Base-by-base conservation (phyloP, 2,888 invertebrate genomes). In the Conus canariensis region DNA sequence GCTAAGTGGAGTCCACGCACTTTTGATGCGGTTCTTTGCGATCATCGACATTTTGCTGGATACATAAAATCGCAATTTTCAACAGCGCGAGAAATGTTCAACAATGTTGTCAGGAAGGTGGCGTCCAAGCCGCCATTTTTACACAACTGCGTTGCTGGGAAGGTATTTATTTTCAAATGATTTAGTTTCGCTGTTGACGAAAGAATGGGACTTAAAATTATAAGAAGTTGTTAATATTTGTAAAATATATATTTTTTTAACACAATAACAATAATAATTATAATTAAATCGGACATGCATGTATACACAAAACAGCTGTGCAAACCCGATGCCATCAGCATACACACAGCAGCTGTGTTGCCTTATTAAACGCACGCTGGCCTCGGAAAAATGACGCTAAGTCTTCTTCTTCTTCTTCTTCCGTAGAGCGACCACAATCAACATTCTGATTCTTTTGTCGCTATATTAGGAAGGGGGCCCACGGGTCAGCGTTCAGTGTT, bases 1-100 rank as follows among this genome's bases (percentile, higher is more conserved):
- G 88, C 94, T 95, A 19, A 96, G 91, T 10, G 96, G 96, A 0
- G 96, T 96, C 96, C 96, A 96, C 9, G 95, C 94, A 92, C 96
- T 96, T 89, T 96, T 95, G 14, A 94, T 93, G 85, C 95, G 92
- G 85, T 95, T 95, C 92, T 95, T 95, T 22, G 95, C 95, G 85
- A 95, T 94, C 93, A 94, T 93, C 5, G 95, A 94, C 95, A 95
- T 95, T 56, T 90, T 93, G 56, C 30, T 82, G 64, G 45, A 19
- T 3, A 83, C 45, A 19, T 14, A 22, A 22, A 74, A 85, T 74
- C 45, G 12, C 64, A 64, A 64, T 14, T 64, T 58, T 4, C 56
- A 89, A 16, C 45, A 16, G 58, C 12, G n/a, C 19, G 60, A 56
- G 56, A 12, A 88, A 16, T 10, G 56, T 16, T 59, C 7, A 14